Conservation (phyloP, 1,140 invertebrate species). For the Anoplophora glabripennis region DNA sequence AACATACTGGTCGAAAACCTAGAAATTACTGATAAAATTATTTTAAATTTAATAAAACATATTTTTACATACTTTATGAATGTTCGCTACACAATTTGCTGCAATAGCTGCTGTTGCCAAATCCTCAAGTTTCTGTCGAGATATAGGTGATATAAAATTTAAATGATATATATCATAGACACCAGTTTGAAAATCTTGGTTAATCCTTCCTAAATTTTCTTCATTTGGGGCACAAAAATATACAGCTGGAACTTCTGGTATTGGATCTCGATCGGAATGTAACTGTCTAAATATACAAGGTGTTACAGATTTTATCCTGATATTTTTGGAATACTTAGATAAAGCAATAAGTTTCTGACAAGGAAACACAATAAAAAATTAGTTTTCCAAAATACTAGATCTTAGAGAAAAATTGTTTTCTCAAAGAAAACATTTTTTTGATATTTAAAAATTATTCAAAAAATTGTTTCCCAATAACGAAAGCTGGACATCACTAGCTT, state of each 20-base stretch:
- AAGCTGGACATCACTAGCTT: too few relatives aligned
- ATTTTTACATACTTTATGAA: conserved; percentile 72
- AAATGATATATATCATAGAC: conserved; percentile 95
- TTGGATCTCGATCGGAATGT: conserved; percentile 90
- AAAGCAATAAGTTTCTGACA: too few relatives aligned
- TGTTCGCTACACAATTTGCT: conserved; percentile 81
- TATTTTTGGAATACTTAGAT: too few relatives aligned
- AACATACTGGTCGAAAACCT: conserved; percentile 94
- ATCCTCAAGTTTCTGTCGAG: conserved; percentile 92
- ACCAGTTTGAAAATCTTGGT: conserved; percentile 86
- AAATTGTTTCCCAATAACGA: too few relatives aligned
- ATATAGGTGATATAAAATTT: conserved; percentile 97
- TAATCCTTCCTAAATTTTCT: conserved; percentile 93
- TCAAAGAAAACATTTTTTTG: too few relatives aligned
- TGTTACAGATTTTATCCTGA: neutral
- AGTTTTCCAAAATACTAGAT: too few relatives aligned
- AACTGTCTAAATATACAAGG: conserved; percentile 64
- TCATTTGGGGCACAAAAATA: conserved; percentile 98
- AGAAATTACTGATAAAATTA: conserved; percentile 11
- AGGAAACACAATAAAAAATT: too few relatives aligned
- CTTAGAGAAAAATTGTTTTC: too few relatives aligned
- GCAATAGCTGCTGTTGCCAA: conserved; percentile 88
- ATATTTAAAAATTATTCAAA: too few relatives aligned
- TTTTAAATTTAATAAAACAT: neutral
- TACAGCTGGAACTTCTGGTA: conserved; percentile 97